Percentiles rank a stretch among this genome's conserved stretches.
These are phyloP conservation scores for Colistium nudipinnis DNA, from an alignment of 2,113 vertebrate genomes.

Conservation along the genomic window DNA sequence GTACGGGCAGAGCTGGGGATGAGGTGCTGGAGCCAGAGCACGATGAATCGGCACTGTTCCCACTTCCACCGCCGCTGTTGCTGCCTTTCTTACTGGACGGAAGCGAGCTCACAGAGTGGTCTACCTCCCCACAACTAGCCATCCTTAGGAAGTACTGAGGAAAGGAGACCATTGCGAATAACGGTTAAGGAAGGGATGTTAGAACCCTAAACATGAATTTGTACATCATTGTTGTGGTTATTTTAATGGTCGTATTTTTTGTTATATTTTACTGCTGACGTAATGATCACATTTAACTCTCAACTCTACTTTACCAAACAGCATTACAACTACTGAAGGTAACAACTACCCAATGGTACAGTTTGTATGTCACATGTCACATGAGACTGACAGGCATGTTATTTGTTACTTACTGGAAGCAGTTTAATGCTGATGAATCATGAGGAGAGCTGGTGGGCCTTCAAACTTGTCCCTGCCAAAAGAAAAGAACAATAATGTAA, in stretches of 20 bases:
- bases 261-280: not conserved
- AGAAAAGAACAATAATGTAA: slow-evolving; percentile 47
- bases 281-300: not conserved
- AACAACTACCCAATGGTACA: not conserved
- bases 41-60: slow-evolving; percentile 68
- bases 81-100: slow-evolving; percentile 90
- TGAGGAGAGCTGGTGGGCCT: slow-evolving; percentile 86
- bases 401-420: slow-evolving; percentile 84
- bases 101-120: slow-evolving; percentile 93
- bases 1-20: slow-evolving; percentile 88
- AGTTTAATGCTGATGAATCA: slow-evolving; percentile 86
- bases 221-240: not conserved
- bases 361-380: too few relatives aligned
- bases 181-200: not conserved
- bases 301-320: not conserved
- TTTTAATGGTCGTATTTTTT: not conserved
- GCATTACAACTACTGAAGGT: not conserved
- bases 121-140: slow-evolving; percentile 96
- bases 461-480: slow-evolving; percentile 79
- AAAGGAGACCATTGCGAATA: slow-evolving; percentile 13
- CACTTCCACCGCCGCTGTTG: slow-evolving; percentile 73
- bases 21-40: slow-evolving; percentile 74
- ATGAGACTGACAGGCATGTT: not conserved
- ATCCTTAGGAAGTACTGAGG: slow-evolving; percentile 84
- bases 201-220: not conserved